Conservation (phyloP, 2,113 vertebrate genomes). For the Okapia johnstoni region DNA sequence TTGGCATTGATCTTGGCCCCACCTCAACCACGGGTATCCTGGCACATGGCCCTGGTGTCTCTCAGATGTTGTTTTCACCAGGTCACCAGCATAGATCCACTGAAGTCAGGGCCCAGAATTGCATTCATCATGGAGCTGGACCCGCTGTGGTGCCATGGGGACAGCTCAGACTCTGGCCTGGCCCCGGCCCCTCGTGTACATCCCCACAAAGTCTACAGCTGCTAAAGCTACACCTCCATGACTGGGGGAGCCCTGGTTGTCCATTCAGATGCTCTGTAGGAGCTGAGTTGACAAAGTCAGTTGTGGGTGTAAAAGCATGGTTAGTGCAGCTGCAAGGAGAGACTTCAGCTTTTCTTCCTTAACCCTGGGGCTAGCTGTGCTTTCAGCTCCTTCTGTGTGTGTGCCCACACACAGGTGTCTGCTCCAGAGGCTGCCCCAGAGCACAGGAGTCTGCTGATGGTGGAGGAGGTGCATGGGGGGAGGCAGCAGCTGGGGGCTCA, state of each 20-base stretch:
- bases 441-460: not conserved
- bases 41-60: not conserved
- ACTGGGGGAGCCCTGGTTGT: not conserved
- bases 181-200: not conserved
- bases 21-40: fast-evolving
- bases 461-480: too few species aligned
- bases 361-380: not conserved
- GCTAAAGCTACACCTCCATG: not conserved
- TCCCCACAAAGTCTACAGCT: not conserved
- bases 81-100: not conserved
- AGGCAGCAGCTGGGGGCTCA: not conserved
- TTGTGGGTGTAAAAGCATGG: not conserved
- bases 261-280: not conserved
- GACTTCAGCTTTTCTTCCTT: not conserved
- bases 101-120: not conserved
- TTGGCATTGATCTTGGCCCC: not conserved
- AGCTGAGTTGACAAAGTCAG: not conserved
- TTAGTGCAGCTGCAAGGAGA: not conserved
- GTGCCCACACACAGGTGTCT: not conserved
- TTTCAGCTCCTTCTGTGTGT: not conserved
- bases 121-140: not conserved
- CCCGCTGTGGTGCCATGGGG: not conserved
- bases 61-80: not conserved
- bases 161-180: not conserved
- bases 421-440: not conserved